A percentile compares a stretch with the other conserved stretches of the same genome.
Evolutionary conservation across 1,140 invertebrate species (phyloP).

Genomic region (Temnothorax nylanderi): DNA sequence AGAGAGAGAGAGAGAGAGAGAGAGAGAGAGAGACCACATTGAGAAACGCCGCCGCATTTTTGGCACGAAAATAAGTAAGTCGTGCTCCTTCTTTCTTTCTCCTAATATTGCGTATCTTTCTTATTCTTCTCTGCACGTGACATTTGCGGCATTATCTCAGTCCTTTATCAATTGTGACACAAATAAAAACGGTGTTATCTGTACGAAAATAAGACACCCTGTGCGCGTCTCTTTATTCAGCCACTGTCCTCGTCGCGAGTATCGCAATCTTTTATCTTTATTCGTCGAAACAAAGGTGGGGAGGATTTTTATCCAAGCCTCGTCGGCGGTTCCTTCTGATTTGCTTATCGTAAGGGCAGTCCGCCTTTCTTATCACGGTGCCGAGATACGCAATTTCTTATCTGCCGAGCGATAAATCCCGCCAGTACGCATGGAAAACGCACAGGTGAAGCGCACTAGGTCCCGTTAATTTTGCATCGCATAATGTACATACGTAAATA

Average conservation of each 20-base stretch:
- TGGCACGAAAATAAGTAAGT: conserved; percentile 9
- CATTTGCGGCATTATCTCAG: neutral
- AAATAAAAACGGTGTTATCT: conserved; percentile 3
- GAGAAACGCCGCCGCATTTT: conserved; percentile 21
- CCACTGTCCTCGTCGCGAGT: neutral
- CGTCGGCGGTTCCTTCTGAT: conserved; percentile 12
- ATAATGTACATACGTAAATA: neutral
- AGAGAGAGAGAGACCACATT: neutral
- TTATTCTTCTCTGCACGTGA: neutral
- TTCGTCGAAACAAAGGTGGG: conserved; percentile 25
- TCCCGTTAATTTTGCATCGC: neutral
- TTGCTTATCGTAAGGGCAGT: conserved; percentile 53
- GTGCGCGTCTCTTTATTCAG: neutral
- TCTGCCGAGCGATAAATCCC: conserved; percentile 55
- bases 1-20: conserved; percentile 55
- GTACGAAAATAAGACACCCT: neutral
- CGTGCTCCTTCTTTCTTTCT: neutral
- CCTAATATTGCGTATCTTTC: neutral
- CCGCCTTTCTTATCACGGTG: neutral
- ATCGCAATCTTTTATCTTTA: conserved; percentile 26
- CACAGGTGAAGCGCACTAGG: conserved; percentile 4
- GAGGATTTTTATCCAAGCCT: conserved; percentile 6
- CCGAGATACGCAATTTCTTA: conserved; percentile 48
- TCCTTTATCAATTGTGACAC: neutral
- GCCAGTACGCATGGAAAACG: neutral